Base-by-base conservation (phyloP, 2,797 vertebrate species). In the Sphenodon punctatus region DNA sequence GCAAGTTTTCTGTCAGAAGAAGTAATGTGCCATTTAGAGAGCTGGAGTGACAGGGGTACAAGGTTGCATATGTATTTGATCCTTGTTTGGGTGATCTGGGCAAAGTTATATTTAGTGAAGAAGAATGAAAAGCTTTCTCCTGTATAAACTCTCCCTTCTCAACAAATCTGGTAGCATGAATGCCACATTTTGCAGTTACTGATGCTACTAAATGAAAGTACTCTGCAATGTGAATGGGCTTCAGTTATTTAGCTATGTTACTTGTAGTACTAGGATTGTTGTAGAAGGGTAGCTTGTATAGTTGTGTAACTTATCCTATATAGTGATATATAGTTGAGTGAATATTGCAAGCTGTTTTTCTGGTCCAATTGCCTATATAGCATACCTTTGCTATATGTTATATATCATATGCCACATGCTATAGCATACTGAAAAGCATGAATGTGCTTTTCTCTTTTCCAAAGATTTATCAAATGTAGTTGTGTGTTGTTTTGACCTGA, bases 141-240 rank as follows among this genome's bases (percentile, higher is more conserved):
- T 71, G 72, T 45, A 72, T 69, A 9, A 78, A 75, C 61, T 84
- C 32, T 75, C 86, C 78, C 74, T 7, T 12, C 85, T 75, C 76
- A 61, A 82, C 92, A 84, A 92, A 91, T 90, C 88, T 91, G 88
- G 87, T 92, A 93, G 92, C 92, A 84, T 92, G 89, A 88, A 90
- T 92, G 92, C 93, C 93, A 92, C 92, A 93, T 92, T 79, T 89
- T 91, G 90, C 75, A 82, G 72, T 75, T 87, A 23, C 39, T 87
- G 89, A 78, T 69, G 87, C 65, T 30, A 70, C 34, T 80, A 22
- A 19, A 55, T 61, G 49, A 79, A n/a, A n/a, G n/a, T n/a, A n/a
- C 70, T 79, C 67, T 2, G 2, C 63, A 67, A 88, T 60, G 3
- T 86, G 76, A 86, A 48, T 48, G 76, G 78, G 65, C 82, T 63